Evolutionary conservation across 1,140 invertebrate genomes (phyloP).

Genomic region (Steinernema feltiae): DNA sequence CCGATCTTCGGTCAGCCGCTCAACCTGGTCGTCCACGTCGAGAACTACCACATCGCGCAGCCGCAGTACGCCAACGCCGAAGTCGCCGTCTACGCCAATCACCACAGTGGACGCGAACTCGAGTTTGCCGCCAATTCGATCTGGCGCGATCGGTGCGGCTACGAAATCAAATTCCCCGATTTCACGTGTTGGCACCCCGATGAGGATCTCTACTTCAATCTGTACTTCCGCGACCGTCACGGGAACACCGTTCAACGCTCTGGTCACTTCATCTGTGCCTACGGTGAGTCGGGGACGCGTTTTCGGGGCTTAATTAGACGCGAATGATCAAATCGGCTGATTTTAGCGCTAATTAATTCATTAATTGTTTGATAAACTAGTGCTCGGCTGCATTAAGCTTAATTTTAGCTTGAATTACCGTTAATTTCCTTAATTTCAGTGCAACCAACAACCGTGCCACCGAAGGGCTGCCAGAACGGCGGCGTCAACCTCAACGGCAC

Average conservation of each 20-base stretch:
- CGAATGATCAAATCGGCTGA: no score
- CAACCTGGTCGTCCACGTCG: constrained; percentile 29
- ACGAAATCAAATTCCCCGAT: constrained; percentile 37
- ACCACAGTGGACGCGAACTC: constrained; percentile 19
- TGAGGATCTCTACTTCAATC: constrained; percentile 37
- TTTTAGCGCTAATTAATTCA: neutral
- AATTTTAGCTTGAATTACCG: no score
- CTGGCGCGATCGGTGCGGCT: constrained; percentile 37
- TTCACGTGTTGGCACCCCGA: constrained; percentile 30
- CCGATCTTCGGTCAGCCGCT: constrained; percentile 24
- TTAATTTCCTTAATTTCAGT: no score
- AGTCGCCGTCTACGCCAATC: constrained; percentile 30
- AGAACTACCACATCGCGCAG: constrained; percentile 17
- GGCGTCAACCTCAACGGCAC: constrained; percentile 33
- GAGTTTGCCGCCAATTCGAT: constrained; percentile 39
- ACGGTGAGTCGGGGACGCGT: no score
- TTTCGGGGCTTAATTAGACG: no score
- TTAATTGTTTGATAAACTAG: neutral
- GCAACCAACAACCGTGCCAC: constrained; percentile 26
- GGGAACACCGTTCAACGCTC: constrained; percentile 36
- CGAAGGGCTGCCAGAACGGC: constrained; percentile 36
- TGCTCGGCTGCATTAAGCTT: no score
- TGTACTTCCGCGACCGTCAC: constrained; percentile 32
- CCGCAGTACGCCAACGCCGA: neutral
- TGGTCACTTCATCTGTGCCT: constrained; percentile 34